Evolutionary conservation across 2,888 invertebrate species (phyloP).

Genomic region (Ethmia dodecea): DNA sequence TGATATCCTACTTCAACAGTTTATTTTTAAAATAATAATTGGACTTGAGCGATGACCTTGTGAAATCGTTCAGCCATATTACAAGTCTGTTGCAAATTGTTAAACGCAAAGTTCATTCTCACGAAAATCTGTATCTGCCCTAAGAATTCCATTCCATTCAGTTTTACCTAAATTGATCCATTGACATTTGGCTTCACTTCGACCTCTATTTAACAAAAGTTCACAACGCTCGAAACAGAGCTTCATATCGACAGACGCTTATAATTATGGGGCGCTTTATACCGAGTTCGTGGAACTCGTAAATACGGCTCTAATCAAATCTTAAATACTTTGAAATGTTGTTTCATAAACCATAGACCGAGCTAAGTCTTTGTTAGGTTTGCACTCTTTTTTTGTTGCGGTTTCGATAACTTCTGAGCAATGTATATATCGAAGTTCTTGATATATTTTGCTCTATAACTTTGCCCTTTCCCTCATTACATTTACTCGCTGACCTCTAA

Average conservation of each 20-base stretch:
- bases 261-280: conserved; percentile 36
- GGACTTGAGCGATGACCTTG: conserved; percentile 10
- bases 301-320: conserved; percentile 13
- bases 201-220: conserved; percentile 36
- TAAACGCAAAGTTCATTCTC: conserved; percentile 21
- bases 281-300: conserved; percentile 32
- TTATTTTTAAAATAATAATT: conserved; percentile 2
- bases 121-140: conserved; percentile 19
- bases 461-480: conserved; percentile 35
- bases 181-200: conserved; percentile 33
- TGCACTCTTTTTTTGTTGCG: no score
- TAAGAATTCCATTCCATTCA: conserved; percentile 10
- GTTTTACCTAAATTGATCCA: conserved; percentile 21
- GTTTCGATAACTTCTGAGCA: no score
- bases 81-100: not conserved
- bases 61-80: not conserved
- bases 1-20: conserved; percentile 5
- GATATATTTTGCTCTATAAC: conserved; percentile 27
- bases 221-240: conserved; percentile 26
- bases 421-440: no score
- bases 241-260: conserved; percentile 29
- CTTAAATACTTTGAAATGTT: not conserved
- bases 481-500: conserved; percentile 36
- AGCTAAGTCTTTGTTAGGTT: not conserved
- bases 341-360: not conserved